Evolutionary conservation across 2,113 vertebrate genomes (phyloP), one percentile per base, ranked within the genome.

Genomic region (Cnemophilus loriae): DNA sequence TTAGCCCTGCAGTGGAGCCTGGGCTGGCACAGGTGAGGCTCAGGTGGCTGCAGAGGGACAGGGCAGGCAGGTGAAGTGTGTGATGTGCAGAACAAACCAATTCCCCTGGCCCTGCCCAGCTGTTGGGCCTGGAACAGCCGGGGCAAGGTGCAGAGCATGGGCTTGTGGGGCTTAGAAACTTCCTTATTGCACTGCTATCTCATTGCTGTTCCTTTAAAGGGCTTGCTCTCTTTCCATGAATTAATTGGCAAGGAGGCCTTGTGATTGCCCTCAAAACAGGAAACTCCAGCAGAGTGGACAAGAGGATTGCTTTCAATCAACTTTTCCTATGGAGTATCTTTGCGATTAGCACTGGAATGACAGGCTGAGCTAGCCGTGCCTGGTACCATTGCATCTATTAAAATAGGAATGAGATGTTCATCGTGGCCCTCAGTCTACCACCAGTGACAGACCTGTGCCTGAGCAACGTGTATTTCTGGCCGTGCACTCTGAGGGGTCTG

Each of bases 401-500:
- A 75, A 53, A 30, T 3, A 27, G 53, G 41, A 32, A 16, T 26
- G 73, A 56, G 52, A 30, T n/a, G 46, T 12, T 37, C 16, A 2
- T 30, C 1, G 0, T 15, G 53, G 80, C 71, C 41, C 46, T 60
- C 0, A 41, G 42, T 22, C 33, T 7, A 14, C 47, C 22, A 5
- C 4, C 46, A 20, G 50, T 3, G 12, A 2, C 0, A 8, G 18
- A 5, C 6, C 32, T 15, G 20, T 19, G 28, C 46, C 57, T 24
- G 44, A 50, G 32, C 26, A 7, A 3, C 28, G 28, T 8, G 59
- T 16, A 1, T 16, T 56, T 39, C 5, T 57, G 37, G 7, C 35
- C 9, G 1, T 27, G 63, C 3, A 0, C 16, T 33, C 28, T 2
- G 0, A 61, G 46, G 37, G 26, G 7, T 39, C 42, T 18, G 4